phyloP scores from a whole-genome alignment of 2,888 invertebrate species.

The Plagiodera versicolora region DNA sequence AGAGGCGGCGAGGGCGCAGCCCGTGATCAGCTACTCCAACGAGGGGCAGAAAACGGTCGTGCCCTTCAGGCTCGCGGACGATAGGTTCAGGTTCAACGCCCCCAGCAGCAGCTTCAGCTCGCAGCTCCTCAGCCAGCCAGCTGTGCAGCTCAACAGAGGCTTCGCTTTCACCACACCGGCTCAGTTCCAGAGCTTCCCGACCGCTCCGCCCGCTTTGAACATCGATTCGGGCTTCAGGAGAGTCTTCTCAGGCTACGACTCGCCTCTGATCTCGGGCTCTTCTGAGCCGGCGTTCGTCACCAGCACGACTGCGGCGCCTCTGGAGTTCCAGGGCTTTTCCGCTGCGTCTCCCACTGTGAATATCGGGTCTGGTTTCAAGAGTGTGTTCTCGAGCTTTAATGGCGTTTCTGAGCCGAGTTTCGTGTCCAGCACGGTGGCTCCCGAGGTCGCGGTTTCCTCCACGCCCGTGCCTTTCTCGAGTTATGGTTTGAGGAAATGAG shows the following conservation, averaged over 20 bases:
- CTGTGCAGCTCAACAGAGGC: background rate
- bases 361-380: background rate
- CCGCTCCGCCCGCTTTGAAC: background rate
- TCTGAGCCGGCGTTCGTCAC: no score
- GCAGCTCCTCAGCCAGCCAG: background rate
- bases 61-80: background rate
- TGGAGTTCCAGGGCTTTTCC: background rate
- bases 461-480: slow-evolving; percentile 4
- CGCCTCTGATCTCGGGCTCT: background rate
- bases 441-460: background rate
- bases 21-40: slow-evolving; percentile 8
- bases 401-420: no score
- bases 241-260: no score
- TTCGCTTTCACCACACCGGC: slow-evolving; percentile 7
- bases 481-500: background rate
- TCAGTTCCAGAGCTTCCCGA: background rate
- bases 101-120: background rate
- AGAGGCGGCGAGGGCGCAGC: slow-evolving; percentile 1
- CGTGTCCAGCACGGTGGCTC: slow-evolving; percentile 11
- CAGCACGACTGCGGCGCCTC: background rate
- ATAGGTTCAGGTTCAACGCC: background rate
- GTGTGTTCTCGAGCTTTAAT: slow-evolving; percentile 4
- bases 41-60: background rate
- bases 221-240: background rate
- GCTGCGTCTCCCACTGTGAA: background rate